Evolutionary conservation across 2,797 vertebrate genomes (phyloP).

Genomic region (Coccyzus lansbergi): DNA sequence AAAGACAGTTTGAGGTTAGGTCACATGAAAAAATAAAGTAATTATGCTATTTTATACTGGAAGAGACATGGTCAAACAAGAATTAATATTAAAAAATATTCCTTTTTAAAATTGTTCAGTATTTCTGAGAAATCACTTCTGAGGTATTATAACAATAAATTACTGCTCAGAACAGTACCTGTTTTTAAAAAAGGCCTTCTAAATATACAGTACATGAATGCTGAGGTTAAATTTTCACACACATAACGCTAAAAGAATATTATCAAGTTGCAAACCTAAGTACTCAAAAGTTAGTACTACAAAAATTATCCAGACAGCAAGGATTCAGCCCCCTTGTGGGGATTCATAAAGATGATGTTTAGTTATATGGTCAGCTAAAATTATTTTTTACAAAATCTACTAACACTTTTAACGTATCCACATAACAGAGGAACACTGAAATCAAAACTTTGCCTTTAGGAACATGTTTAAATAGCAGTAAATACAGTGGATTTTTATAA

Average conservation of each 20-base stretch:
- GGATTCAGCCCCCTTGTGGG: not conserved
- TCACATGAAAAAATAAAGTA: constrained; percentile 20
- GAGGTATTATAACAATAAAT: constrained; percentile 11
- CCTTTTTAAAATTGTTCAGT: not conserved
- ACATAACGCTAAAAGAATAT: not conserved
- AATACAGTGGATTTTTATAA: not conserved
- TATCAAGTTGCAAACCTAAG: not conserved
- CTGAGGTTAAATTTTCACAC: not conserved
- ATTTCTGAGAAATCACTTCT: constrained; percentile 37
- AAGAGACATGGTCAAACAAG: constrained; percentile 34
- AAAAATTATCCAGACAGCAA: not conserved
- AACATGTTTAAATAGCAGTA: not conserved
- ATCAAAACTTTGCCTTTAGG: not conserved
- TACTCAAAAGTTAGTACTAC: not conserved
- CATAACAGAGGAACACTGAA: not conserved
- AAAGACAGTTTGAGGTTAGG: constrained; percentile 10
- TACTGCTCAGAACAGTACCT: not conserved
- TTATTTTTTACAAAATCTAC: not conserved
- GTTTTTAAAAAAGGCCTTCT: not conserved
- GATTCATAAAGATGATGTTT: not conserved
- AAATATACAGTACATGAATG: not conserved
- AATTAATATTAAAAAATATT: constrained; percentile 23
- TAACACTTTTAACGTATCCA: not conserved
- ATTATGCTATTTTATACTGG: not conserved
- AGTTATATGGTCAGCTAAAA: not conserved